These are phyloP conservation scores for Deilephila porcellus DNA, from an alignment of 2,888 invertebrate species.

Conservation along the genomic window DNA sequence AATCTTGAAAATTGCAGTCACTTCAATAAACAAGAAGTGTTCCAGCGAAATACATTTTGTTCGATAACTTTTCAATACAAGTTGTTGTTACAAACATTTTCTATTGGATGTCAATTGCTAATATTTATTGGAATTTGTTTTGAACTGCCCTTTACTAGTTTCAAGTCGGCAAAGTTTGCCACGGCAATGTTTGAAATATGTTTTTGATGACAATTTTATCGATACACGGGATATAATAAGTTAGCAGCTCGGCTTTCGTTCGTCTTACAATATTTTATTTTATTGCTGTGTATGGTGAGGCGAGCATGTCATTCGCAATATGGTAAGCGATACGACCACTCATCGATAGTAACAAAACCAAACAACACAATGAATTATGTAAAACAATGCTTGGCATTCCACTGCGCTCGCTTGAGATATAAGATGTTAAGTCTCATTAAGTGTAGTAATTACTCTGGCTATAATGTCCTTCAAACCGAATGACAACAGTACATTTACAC, in stretches of 20 bases:
- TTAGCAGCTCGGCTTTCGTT: not conserved
- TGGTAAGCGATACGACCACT: no score
- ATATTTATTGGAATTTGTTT: constrained; percentile 40
- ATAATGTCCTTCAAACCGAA: no score
- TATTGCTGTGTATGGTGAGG: no score
- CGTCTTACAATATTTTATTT: not conserved
- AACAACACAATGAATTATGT: no score
- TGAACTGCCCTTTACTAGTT: constrained; percentile 38
- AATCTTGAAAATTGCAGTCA: constrained; percentile 8
- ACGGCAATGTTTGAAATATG: constrained; percentile 23
- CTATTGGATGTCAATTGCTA: constrained; percentile 38
- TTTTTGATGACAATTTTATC: constrained; percentile 18
- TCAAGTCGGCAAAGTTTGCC: constrained; percentile 22
- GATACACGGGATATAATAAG: constrained; percentile 2
- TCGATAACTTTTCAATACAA: constrained; percentile 30
- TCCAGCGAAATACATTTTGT: constrained; percentile 20
- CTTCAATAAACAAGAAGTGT: constrained; percentile 14
- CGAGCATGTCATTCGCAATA: no score
- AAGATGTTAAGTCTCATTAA: no score
- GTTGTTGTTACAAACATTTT: constrained; percentile 34
- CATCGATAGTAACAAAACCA: no score
- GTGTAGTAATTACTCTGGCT: no score
- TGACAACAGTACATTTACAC: no score
- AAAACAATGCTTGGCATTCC: no score
- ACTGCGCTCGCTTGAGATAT: no score